Evolutionary conservation across 2,888 invertebrate species (phyloP).

Genomic region (Ophion costatus): DNA sequence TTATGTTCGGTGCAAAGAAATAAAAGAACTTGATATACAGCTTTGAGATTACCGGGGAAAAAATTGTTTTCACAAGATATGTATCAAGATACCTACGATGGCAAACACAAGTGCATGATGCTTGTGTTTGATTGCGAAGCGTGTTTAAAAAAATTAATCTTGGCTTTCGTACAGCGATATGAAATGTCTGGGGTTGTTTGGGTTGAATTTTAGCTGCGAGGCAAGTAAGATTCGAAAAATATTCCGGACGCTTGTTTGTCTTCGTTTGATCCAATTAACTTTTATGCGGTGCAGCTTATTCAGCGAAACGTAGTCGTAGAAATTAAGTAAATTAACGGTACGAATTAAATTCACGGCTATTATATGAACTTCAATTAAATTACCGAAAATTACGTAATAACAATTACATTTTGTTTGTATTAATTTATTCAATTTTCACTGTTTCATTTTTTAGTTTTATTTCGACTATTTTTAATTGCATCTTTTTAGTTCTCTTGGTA

Average conservation of each 20-base stretch:
- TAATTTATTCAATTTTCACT: neutral
- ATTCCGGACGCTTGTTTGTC: constrained; percentile 4
- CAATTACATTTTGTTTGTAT: neutral
- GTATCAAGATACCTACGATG: neutral
- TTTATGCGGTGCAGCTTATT: constrained; percentile 4
- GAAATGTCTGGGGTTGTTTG: neutral
- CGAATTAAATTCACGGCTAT: neutral
- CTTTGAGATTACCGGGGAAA: neutral
- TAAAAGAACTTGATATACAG: neutral
- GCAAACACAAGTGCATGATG: neutral
- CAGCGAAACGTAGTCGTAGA: neutral
- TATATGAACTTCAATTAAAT: neutral
- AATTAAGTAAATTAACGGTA: neutral
- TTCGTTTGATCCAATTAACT: neutral
- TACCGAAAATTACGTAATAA: neutral
- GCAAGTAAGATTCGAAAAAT: neutral
- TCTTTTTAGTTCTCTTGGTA: neutral
- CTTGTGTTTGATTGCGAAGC: neutral
- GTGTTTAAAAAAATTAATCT: neutral
- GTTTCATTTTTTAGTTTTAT: neutral
- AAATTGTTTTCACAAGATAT: neutral
- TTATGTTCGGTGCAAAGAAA: neutral
- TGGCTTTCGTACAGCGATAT: neutral
- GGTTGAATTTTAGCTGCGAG: neutral
- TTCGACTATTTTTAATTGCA: neutral